These are phyloP conservation scores for Erynnis tages DNA, from an alignment of 2,888 invertebrate species.

Conservation along the genomic window DNA sequence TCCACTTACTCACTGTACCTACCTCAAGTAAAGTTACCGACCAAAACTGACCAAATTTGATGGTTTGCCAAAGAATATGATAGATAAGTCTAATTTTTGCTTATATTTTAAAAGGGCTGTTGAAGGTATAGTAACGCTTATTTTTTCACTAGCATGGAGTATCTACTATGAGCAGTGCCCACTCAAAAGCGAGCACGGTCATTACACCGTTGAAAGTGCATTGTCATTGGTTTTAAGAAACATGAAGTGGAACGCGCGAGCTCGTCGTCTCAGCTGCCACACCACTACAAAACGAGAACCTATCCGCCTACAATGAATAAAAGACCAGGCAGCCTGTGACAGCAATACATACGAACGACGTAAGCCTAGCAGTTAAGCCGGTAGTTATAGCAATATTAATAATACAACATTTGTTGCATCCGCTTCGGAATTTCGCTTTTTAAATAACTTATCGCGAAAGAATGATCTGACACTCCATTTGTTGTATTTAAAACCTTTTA, in stretches of 20 bases:
- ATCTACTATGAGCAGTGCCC: too few relatives aligned
- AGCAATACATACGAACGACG: conserved; percentile 16
- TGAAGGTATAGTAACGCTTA: too few relatives aligned
- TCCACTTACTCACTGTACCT: too few relatives aligned
- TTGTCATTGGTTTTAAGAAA: conserved; percentile 56
- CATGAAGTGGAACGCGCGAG: conserved; percentile 29
- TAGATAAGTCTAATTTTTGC: too few relatives aligned
- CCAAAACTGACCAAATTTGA: too few relatives aligned
- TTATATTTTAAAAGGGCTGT: too few relatives aligned
- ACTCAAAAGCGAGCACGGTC: too few relatives aligned
- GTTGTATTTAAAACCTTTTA: not conserved
- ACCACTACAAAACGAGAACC: conserved; percentile 31
- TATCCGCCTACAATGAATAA: conserved; percentile 36
- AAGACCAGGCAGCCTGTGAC: conserved; percentile 27
- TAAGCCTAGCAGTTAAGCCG: conserved; percentile 10
- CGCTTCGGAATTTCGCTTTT: not conserved
- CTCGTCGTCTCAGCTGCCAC: conserved; percentile 12
- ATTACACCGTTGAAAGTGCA: conserved; percentile 52
- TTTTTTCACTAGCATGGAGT: too few relatives aligned
- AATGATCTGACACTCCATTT: not conserved
- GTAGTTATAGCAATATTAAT: conserved; percentile 11
- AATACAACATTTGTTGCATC: not conserved
- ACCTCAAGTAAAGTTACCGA: too few relatives aligned
- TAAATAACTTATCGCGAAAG: not conserved
- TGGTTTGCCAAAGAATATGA: too few relatives aligned